Conservation (phyloP, 2,888 invertebrate species). For the Ochropleura plecta region DNA sequence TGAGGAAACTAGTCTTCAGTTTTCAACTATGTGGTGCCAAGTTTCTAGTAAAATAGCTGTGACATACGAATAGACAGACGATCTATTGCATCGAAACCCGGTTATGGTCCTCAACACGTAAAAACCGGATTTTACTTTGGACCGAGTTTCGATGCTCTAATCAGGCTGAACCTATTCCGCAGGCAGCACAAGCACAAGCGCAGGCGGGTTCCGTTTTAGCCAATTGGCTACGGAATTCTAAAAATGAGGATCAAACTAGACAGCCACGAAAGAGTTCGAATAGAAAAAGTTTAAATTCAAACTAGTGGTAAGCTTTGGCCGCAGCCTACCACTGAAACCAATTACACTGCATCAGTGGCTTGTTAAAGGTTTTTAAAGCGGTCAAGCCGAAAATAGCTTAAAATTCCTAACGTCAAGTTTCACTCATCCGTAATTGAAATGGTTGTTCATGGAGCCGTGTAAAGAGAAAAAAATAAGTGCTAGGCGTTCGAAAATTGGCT, state of each 20-base stretch:
- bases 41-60: too few relatives aligned
- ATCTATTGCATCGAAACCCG: too few relatives aligned
- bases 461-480: conserved; percentile 75
- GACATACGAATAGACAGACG: too few relatives aligned
- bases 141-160: too few relatives aligned
- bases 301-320: conserved; percentile 5
- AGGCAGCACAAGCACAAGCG: too few relatives aligned
- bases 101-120: too few relatives aligned
- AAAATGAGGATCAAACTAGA: not conserved
- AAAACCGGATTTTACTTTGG: too few relatives aligned
- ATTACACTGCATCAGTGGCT: conserved; percentile 73
- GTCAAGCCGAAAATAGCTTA: conserved; percentile 79
- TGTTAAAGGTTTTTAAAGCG: conserved; percentile 72
- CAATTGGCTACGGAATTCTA: too few relatives aligned
- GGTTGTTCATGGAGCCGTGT: conserved; percentile 65
- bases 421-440: conserved; percentile 77
- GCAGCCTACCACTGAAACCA: conserved; percentile 42
- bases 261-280: not conserved
- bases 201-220: too few relatives aligned
- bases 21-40: too few relatives aligned
- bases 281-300: conserved; percentile 24
- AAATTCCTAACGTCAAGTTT: conserved; percentile 77
- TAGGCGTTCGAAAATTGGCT: conserved; percentile 75
- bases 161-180: too few relatives aligned
- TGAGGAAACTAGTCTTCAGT: too few relatives aligned